phyloP scores from a whole-genome alignment of 2,797 vertebrate species.

The Tragopan temminckii region DNA sequence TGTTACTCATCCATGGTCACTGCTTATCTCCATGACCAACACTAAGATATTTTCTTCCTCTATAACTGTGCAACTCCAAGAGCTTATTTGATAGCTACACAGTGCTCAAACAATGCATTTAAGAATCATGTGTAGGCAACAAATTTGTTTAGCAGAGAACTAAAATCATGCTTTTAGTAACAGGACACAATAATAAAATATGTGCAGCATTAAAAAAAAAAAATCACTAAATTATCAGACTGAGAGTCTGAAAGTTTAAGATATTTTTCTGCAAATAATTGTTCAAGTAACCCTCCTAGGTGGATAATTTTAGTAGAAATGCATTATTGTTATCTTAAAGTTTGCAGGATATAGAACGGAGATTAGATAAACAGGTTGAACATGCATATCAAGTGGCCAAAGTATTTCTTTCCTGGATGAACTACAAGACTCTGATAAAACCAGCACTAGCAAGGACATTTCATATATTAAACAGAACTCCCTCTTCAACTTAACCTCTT shows the following conservation, averaged over 20 bases:
- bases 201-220: background rate
- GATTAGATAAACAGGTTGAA: conserved; percentile 27
- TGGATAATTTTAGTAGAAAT: background rate
- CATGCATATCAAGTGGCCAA: background rate
- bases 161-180: background rate
- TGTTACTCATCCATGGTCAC: conserved; percentile 13
- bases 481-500: background rate
- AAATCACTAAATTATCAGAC: background rate
- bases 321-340: background rate
- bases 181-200: background rate
- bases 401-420: background rate
- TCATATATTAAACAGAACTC: background rate
- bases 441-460: background rate
- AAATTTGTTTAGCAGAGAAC: background rate
- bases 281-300: background rate
- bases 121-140: background rate
- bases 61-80: background rate
- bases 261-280: background rate
- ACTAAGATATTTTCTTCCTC: background rate
- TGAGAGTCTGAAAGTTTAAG: background rate
- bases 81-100: background rate
- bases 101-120: accelerated
- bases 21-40: background rate
- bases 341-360: conserved; percentile 22
- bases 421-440: background rate